Evolutionary conservation across 2,888 invertebrate species (phyloP).

Genomic region (Tuta absoluta): DNA sequence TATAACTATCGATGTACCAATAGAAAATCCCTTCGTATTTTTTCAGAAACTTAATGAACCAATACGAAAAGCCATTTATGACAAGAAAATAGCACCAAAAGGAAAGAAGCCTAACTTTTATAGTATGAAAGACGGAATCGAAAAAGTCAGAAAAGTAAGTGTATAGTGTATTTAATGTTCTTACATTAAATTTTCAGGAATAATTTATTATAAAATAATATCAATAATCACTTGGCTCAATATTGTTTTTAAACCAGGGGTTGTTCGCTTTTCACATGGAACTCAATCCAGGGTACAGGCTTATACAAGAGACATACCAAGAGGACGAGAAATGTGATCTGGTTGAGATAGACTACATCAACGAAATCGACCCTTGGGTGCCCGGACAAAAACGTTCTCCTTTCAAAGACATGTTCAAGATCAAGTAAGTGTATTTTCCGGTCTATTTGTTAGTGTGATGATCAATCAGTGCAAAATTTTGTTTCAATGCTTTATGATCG

Average conservation of each 20-base stretch:
- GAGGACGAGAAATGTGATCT: constrained; percentile 84
- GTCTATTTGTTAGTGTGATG: not conserved
- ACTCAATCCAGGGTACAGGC: constrained; percentile 76
- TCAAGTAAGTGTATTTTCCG: constrained; percentile 60
- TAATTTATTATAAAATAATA: too few relatives aligned
- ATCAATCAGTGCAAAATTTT: too few relatives aligned
- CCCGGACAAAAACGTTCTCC: constrained; percentile 77
- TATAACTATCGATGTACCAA: too few relatives aligned
- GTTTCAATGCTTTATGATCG: too few relatives aligned
- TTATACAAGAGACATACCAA: constrained; percentile 80
- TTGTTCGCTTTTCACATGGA: constrained; percentile 82
- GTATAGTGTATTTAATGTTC: not conserved
- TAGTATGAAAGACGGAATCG: constrained; percentile 71
- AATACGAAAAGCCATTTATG: constrained; percentile 70
- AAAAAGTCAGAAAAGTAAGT: constrained; percentile 62
- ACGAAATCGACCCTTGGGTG: constrained; percentile 78
- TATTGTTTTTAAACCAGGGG: constrained; percentile 53
- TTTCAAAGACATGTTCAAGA: constrained; percentile 78
- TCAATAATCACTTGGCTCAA: too few relatives aligned
- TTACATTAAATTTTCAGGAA: too few relatives aligned
- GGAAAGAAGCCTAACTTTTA: constrained; percentile 70
- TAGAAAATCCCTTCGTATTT: not conserved
- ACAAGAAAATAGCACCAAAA: constrained; percentile 74
- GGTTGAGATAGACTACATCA: constrained; percentile 79
- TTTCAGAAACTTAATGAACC: constrained; percentile 74